These are phyloP conservation scores for Machimus rusticus DNA, from an alignment of 2,888 invertebrate genomes.

Conservation along the genomic window DNA sequence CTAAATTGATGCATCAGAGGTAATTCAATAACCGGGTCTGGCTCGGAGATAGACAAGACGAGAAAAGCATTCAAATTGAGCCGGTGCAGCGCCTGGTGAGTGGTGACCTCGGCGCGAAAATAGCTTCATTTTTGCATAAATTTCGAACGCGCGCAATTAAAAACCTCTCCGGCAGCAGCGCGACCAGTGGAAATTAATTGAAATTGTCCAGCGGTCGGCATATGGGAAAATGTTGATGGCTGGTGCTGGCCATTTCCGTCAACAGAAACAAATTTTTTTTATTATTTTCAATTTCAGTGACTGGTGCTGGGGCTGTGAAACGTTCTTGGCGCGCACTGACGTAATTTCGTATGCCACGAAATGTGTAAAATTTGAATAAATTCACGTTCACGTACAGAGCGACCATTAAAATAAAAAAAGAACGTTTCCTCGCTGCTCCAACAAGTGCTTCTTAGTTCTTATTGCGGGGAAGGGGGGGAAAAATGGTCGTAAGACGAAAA, in stretches of 20 bases:
- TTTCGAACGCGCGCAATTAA: background rate
- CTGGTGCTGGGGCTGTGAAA: background rate
- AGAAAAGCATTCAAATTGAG: background rate
- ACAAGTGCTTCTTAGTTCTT: background rate
- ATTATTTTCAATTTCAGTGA: background rate
- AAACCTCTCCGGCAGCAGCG: background rate
- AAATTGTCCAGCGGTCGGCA: background rate
- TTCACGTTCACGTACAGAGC: conserved; percentile 26
- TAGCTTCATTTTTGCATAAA: background rate
- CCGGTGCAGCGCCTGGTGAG: background rate
- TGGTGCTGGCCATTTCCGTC: background rate
- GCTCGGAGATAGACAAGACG: background rate
- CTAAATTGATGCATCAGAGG: background rate
- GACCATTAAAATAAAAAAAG: background rate
- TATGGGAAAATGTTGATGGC: background rate
- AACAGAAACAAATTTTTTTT: background rate
- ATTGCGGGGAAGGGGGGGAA: background rate
- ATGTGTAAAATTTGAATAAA: conserved; percentile 24
- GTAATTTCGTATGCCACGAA: conserved; percentile 32
- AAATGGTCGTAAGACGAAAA: background rate
- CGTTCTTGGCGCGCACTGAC: background rate
- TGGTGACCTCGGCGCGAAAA: background rate
- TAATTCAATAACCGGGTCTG: background rate
- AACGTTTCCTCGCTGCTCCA: background rate
- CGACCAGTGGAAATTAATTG: background rate